These are phyloP conservation scores for Serranus cabrilla DNA, from an alignment of 2,797 vertebrate species.

Conservation along the genomic window DNA sequence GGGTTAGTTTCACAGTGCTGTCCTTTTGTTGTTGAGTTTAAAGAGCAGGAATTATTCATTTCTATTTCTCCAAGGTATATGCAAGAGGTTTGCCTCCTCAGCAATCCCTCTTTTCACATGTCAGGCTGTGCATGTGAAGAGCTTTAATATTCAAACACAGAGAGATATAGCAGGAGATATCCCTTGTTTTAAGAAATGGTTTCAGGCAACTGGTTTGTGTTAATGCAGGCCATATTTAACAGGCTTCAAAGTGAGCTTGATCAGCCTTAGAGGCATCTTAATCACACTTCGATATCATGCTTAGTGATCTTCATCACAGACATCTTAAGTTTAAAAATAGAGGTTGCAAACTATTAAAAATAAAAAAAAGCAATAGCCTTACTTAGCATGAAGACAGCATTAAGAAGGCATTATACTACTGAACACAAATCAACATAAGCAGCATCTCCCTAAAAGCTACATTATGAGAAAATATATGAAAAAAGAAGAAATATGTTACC, in stretches of 20 bases:
- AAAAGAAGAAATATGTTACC: neutral
- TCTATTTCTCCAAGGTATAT: neutral
- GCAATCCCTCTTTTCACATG: neutral
- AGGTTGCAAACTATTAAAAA: neutral
- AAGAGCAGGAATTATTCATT: neutral
- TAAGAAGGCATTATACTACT: neutral
- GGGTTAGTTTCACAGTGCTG: neutral
- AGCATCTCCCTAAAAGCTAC: neutral
- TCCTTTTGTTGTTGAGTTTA: neutral
- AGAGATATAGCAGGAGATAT: neutral
- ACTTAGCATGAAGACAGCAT: neutral
- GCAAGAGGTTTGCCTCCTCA: constrained; percentile 2
- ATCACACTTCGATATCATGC: neutral
- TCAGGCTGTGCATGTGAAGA: neutral
- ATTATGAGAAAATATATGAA: neutral
- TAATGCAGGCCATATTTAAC: neutral
- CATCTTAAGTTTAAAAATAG: neutral
- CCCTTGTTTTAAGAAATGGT: neutral
- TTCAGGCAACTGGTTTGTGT: neutral
- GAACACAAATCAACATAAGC: neutral
- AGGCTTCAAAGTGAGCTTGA: constrained; percentile 7
- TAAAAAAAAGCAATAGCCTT: neutral
- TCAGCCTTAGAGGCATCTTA: neutral
- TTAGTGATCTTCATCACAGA: neutral
- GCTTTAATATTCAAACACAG: constrained; percentile 34